Evolutionary conservation across 1,140 invertebrate species (phyloP), one percentile per base, ranked within the genome.

Genomic region (Adelges cooleyi): DNA sequence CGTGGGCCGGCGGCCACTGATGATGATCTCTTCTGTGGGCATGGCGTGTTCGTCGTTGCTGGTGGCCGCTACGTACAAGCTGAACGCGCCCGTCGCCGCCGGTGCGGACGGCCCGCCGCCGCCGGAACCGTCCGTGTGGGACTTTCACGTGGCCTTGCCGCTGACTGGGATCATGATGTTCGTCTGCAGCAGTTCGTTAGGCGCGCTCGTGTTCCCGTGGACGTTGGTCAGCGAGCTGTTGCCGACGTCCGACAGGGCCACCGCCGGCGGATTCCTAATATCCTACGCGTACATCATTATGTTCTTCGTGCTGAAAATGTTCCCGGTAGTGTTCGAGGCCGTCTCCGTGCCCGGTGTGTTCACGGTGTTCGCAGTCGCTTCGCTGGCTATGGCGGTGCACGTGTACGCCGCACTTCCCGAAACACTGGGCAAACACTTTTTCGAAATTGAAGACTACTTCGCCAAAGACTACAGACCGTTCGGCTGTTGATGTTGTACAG

Each of bases 341-440:
- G 71, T 84, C 23, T 79, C 79, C 1, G 71, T 79, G 10, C 74
- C 77, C 27, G 75, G 73, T 5, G 71, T 81, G 3, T 88, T 87
- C 74, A 81, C 80, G 69, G 74, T 83, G 54, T 85, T 84, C 71
- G 78, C 80, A 23, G 72, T 76, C 4, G 75, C 80, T 8, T 84
- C 84, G 33, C 70, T 81, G 6, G 9, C 82, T 4, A 79, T 80
- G 8, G 74, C 80, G 17, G 67, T 77, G 11, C 81, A 85, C 70
- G 74, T 84, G 22, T 81, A 78, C 56, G 74, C 84, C 36, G 80
- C 81, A 65, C 72, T 89, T 23, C 86, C 86, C 1, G 87, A 90
- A 76, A 90, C 86, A 0, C 79, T 86, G 66, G 84, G 85, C 0
- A 84, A 82, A 72, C 81, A 75, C 8, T 79, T 89, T 54, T 67